Evolutionary conservation across 2,888 invertebrate species (phyloP), one percentile per base, ranked within the genome.

Genomic region (Heliothis peltigera): DNA sequence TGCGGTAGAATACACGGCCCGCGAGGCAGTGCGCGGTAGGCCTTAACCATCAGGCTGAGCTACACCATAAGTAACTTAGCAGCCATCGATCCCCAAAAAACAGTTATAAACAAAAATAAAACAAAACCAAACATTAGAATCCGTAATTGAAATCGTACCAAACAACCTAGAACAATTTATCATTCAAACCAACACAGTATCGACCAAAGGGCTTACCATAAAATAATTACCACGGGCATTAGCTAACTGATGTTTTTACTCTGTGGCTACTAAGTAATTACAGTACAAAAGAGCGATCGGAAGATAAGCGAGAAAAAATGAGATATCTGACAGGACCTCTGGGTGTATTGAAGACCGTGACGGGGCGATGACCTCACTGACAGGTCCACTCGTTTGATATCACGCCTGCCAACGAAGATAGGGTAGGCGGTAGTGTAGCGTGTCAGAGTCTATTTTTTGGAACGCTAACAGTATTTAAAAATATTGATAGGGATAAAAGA

Each of bases 221-320:
- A 60, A 64, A 60, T 59, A 70, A 70, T 59, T 18, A 75, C 39
- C 7, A 35, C 12, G 19, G 47, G 19, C 58, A 35, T 60, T 54
- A 52, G 47, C 48, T 44, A 52, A 48, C 76, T 58, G 63, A 71
- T 60, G 28, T 58, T 43, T 2, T 35, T 79, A 60, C 25, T 39
- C 81, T 81, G 73, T 77, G 79, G 68, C 48, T 7, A n/a, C n/a
- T 49, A 65, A 77, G 80, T 88, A 89, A 89, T 88, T 88, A 88
- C 81, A 83, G 78, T 84, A 89, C 89, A 89, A 89, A 88, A 86
- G 79, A 64, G 57, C 73, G 87, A 86, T 87, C 82, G 76, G 80
- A 72, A 86, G 89, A 89, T 88, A 88, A 85, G 83, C 81, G 81
- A 75, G 80, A 86, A 88, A 88, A 88, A 87, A 88, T 87, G 80